Conservation (phyloP, 2,113 vertebrate species). For the Morone chrysops region DNA sequence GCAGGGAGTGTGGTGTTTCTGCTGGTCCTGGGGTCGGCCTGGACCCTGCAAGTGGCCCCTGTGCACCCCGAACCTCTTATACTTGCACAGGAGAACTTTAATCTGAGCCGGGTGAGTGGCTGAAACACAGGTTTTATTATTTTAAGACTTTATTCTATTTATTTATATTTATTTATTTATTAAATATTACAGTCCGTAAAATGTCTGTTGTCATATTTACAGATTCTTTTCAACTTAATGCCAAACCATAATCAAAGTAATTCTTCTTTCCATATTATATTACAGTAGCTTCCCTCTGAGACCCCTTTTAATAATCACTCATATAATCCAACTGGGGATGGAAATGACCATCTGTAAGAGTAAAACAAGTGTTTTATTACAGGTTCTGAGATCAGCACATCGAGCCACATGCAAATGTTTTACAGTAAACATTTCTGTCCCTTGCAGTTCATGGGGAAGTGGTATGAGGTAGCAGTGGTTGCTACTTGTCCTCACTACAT, state of each 20-base stretch:
- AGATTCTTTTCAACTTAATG: too few species aligned
- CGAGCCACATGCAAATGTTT: background rate
- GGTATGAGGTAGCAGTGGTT: constrained; percentile 87
- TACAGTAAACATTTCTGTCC: background rate
- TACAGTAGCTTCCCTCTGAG: too few species aligned
- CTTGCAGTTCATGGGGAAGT: constrained; percentile 87
- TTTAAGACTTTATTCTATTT: background rate
- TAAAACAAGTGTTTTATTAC: background rate
- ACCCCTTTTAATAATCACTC: background rate
- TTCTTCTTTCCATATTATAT: too few species aligned
- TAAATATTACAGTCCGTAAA: too few species aligned
- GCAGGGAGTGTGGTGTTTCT: constrained; percentile 33
- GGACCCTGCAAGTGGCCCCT: constrained; percentile 32
- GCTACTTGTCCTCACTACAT: constrained; percentile 87
- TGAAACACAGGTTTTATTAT: background rate
- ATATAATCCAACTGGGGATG: background rate
- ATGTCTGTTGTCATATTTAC: too few species aligned
- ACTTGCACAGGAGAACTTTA: constrained; percentile 88
- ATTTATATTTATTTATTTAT: background rate
- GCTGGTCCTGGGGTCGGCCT: constrained; percentile 42
- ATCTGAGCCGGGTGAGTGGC: constrained; percentile 84
- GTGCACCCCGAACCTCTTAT: constrained; percentile 51
- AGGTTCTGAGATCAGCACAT: background rate
- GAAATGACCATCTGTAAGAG: background rate
- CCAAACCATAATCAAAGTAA: too few species aligned